Conservation (phyloP, 2,888 invertebrate genomes). For the Choristoneura rosaceana region DNA sequence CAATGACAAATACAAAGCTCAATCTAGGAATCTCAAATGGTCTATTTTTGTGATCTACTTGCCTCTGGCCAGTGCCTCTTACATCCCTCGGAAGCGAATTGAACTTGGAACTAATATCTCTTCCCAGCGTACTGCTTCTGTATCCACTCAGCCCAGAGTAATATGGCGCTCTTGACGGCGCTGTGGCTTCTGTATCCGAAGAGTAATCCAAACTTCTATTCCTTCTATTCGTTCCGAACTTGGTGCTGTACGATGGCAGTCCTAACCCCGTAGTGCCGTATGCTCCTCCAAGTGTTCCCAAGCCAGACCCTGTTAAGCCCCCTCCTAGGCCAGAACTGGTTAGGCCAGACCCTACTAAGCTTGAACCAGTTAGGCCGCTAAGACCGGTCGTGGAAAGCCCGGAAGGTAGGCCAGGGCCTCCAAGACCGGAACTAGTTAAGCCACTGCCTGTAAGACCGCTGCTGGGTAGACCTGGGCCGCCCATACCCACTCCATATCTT, state of each 20-base stretch:
- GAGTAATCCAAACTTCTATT: slow-evolving; percentile 95
- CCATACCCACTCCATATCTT: slow-evolving; percentile 83
- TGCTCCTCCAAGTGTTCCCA: slow-evolving; percentile 69
- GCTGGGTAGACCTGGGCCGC: slow-evolving; percentile 61
- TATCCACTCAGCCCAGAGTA: slow-evolving; percentile 87
- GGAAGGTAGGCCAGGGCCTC: slow-evolving; percentile 71
- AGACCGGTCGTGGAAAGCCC: slow-evolving; percentile 78
- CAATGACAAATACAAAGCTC: slow-evolving; percentile 22
- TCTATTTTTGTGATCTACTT: slow-evolving; percentile 45
- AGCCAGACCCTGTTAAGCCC: slow-evolving; percentile 70
- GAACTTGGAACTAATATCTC: slow-evolving; percentile 88
- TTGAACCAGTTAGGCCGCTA: slow-evolving; percentile 79
- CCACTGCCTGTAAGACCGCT: slow-evolving; percentile 66
- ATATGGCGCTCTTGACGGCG: slow-evolving; percentile 90
- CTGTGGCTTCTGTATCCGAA: slow-evolving; percentile 97
- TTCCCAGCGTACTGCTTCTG: slow-evolving; percentile 81
- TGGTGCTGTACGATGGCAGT: slow-evolving; percentile 75
- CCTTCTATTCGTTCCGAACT: slow-evolving; percentile 88
- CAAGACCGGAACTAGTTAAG: slow-evolving; percentile 61
- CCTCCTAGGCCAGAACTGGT: slow-evolving; percentile 74
- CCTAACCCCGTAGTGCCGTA: slow-evolving; percentile 78
- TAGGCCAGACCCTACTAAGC: slow-evolving; percentile 72
- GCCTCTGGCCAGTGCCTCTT: slow-evolving; percentile 86
- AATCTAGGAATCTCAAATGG: neutral
- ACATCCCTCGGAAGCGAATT: slow-evolving; percentile 90